phyloP scores from a whole-genome alignment of 2,888 invertebrate species.

The Gnatocerus cornutus region DNA sequence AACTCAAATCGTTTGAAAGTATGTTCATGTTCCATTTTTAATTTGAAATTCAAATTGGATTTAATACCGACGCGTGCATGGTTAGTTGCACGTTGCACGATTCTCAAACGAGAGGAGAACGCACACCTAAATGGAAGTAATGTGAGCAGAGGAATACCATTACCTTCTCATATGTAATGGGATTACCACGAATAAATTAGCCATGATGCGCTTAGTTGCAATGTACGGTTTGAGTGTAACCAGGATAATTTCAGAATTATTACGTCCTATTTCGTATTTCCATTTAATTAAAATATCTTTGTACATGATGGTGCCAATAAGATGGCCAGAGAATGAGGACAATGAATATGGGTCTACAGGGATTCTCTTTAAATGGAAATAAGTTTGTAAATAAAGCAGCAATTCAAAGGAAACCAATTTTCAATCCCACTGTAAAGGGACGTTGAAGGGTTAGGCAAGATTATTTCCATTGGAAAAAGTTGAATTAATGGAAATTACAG shows the following conservation, averaged over 20 bases:
- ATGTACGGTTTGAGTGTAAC: background rate
- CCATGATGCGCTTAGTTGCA: background rate
- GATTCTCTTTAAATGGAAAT: conserved; percentile 1
- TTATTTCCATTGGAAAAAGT: too few relatives aligned
- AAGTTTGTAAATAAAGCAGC: background rate
- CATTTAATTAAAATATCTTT: background rate
- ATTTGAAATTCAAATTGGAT: background rate
- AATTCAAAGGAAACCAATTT: conserved; percentile 1
- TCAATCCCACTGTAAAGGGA: background rate
- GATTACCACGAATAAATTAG: background rate
- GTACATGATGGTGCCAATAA: too few relatives aligned
- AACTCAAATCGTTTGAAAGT: background rate
- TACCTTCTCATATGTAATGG: background rate
- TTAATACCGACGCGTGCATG: background rate
- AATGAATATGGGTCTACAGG: conserved; percentile 3
- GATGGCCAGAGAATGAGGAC: background rate
- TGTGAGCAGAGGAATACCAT: background rate
- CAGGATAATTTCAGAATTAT: background rate
- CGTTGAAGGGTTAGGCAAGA: background rate
- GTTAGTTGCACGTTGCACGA: background rate
- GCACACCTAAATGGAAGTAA: background rate
- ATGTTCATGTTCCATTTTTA: background rate
- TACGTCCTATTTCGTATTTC: background rate
- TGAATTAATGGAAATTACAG: background rate
- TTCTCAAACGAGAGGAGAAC: background rate